Evolutionary conservation across 2,888 invertebrate species (phyloP), one percentile per base, ranked within the genome.

Genomic region (Xestia c-nigrum): DNA sequence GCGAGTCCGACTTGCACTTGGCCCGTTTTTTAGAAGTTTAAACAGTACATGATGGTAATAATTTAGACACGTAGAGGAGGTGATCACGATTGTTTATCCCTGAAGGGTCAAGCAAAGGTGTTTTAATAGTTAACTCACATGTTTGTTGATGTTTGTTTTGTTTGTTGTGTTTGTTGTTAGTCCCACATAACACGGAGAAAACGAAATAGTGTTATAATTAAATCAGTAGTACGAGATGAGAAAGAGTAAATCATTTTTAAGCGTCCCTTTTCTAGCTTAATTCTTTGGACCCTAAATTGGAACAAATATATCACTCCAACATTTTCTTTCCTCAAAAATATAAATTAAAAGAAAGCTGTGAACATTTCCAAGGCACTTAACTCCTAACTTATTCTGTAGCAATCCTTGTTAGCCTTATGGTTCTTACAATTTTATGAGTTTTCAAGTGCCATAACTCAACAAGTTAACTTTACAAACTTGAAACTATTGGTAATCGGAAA

Each of bases 401-500:
- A 80, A 67, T 86, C 70, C 66, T 73, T 81, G 83, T 83, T 74
- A 86, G 66, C 86, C 76, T 77, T 75, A 76, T 76, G 77, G 77
- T 90, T 89, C 89, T 89, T 88, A 87, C 84, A 85, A 89, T 88
- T 89, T 86, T 84, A 80, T 81, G 84, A 92, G 86, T 92, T 89
- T 75, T 76, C 72, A 92, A 92, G 89, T 89, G 89, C 90, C 86
- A 91, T 93, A 92, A 93, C 88, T 94, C 93, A 93, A 90, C 86
- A 91, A 91, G 92, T 92, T 90, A 89, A 91, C 89, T 92, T 90
- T 81, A 85, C 87, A 81, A 93, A 61, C 31, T 61, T 61, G 59
- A 31, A 61, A 93, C 92, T 93, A 93, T 92, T 89, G 91, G 91
- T 93, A 91, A 94, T 94, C 91, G 93, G 88, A 91, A 90, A 91